Evolutionary conservation across 2,113 vertebrate genomes (phyloP).

Genomic region (Anas platyrhynchos): DNA sequence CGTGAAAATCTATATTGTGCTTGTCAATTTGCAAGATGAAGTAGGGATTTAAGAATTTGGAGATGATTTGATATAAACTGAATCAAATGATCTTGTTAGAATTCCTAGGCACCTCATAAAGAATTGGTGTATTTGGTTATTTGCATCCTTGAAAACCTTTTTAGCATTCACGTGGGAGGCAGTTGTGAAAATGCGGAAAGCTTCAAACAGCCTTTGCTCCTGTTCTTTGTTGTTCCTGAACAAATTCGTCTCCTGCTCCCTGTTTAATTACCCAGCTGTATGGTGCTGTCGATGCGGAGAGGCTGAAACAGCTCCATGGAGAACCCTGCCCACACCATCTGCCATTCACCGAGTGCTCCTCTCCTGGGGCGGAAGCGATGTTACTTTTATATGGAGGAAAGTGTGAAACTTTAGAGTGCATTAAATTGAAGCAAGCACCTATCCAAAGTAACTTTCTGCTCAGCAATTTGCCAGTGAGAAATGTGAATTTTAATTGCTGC

Average conservation of each 20-base stretch:
- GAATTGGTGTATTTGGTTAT: neutral
- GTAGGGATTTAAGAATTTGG: neutral
- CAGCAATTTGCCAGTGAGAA: neutral
- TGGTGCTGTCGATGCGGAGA: neutral
- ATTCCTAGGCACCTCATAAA: neutral
- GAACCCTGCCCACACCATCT: accelerated
- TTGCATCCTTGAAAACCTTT: slow-evolving; percentile 7
- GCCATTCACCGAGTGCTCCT: neutral
- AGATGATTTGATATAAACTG: neutral
- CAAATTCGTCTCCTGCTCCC: neutral
- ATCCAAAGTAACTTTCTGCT: neutral
- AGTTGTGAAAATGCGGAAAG: neutral
- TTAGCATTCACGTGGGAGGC: neutral
- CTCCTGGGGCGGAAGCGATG: neutral
- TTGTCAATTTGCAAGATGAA: neutral
- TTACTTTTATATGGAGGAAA: neutral
- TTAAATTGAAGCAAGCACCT: neutral
- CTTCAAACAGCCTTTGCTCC: neutral
- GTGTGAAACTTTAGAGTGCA: neutral
- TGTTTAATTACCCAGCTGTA: neutral
- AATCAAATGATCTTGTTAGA: neutral
- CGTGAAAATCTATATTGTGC: neutral
- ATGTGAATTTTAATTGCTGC: neutral
- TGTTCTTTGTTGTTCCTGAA: neutral
- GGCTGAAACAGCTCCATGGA: neutral